Evolutionary conservation across 2,888 invertebrate genomes (phyloP), one percentile per base, ranked within the genome.

Genomic region (Sinelater perroti): DNA sequence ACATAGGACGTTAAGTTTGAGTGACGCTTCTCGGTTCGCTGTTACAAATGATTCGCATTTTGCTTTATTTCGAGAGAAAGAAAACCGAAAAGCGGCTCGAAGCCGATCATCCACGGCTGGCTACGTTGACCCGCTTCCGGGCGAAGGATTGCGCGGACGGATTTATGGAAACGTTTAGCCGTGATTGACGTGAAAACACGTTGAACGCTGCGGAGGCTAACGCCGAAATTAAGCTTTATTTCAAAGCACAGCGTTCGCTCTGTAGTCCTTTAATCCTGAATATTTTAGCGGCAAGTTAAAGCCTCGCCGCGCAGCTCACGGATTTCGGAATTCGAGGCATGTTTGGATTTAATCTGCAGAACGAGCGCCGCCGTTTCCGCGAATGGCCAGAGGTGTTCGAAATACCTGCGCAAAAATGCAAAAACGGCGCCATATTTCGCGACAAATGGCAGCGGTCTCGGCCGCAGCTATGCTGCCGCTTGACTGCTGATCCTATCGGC

Each of bases 221-320:
- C 35, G 26, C 16, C 40, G 30, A 36, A 54, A 46, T 54, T 54
- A 54, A 54, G 54, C 46, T 46, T 35, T 36, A 30, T 46, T 40
- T 54, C 54, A 46, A 54, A 54, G 46, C 54, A 38, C 28, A 38
- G 14, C 36, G 33, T 54, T 54, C 44, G 20, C 16, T 24, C 28
- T 46, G 13, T 35, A 28, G 26, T 40, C 54, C 45, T 46, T 46
- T 54, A 54, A 54, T 38, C 26, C 46, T 28, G 24, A 54, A 54
- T 54, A 54, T 54, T 54, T 53, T 46, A 38, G 54, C 47, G 54
- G 54, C 54, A 54, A 46, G 46, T 54, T 54, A 46, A 54, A 54
- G 38, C 54, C 36, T 28, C 46, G 46, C 40, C 47, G n/a, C 26
- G 13, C 30, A 40, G 36, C n/a, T n/a, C 47, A 38, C 30, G 38